A percentile compares a stretch with the other conserved stretches of the same genome.
phyloP scores from a whole-genome alignment of 1,140 invertebrate species.

The Hyposmocoma kahamanoa region DNA sequence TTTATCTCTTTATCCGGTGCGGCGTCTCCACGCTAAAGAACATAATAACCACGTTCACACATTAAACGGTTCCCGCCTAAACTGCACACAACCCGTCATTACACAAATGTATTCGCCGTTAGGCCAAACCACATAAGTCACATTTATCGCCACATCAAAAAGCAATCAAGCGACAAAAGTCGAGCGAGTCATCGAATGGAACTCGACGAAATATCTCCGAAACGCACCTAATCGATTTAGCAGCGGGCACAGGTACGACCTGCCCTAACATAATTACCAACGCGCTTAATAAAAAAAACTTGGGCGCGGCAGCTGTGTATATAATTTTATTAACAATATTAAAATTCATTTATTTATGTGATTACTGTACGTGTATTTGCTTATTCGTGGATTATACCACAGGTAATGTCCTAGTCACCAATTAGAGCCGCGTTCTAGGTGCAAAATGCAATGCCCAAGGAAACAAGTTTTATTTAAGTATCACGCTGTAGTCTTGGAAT shows the following conservation, averaged over 20 bases:
- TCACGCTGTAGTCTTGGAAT: too few species aligned
- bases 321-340: constrained; percentile 24
- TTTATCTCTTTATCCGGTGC: constrained; percentile 12
- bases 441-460: too few species aligned
- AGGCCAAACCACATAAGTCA: constrained; percentile 65
- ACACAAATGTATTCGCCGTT: constrained; percentile 51
- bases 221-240: constrained; percentile 54
- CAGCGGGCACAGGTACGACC: constrained; percentile 32
- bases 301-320: constrained; percentile 14
- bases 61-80: constrained; percentile 55
- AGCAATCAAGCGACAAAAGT: constrained; percentile 67
- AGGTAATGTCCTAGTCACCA: not conserved
- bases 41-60: constrained; percentile 61
- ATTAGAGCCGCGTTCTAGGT: not conserved
- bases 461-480: too few species aligned
- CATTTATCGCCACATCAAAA: constrained; percentile 70
- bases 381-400: not conserved
- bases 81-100: constrained; percentile 60
- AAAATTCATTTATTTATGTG: constrained; percentile 17
- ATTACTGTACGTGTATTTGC: not conserved
- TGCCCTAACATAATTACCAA: constrained; percentile 33
- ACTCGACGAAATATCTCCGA: constrained; percentile 40
- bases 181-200: constrained; percentile 40
- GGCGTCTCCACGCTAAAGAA: constrained; percentile 29
- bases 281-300: constrained; percentile 26